Evolutionary conservation across 2,888 invertebrate species (phyloP), one percentile per base, ranked within the genome.

Genomic region (Cephus spinipes): DNA sequence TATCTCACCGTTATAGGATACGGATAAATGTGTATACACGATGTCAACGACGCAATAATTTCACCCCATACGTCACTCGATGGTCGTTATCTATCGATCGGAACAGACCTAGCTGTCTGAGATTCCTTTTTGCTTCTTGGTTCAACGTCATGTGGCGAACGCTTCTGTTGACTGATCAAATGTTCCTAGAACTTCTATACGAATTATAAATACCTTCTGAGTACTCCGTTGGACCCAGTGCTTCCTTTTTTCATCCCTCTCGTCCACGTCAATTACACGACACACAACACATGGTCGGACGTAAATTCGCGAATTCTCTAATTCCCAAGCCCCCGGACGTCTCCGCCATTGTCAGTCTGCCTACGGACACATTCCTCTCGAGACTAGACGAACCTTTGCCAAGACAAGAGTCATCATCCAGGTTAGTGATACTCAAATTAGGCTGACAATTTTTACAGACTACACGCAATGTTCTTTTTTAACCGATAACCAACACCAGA

Each of bases 401-500:
- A 82, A 83, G 81, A 82, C 69, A 76, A 69, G 79, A 80, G 73
- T 81, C 76, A 74, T 80, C 82, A 78, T 79, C 78, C 77, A 77
- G 79, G 79, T 79, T 79, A 78, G 76, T 79, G 78, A 75, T 76
- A 78, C 77, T 81, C 79, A 79, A 80, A 79, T 81, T 78, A 78
- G 76, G 79, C 80, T 79, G 68, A 71, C 73, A 31, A 76, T 79
- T 79, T 73, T 76, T 73, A 77, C 74, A 75, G 74, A 80, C 76
- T 80, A 78, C 77, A 77, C 77, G 80, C 74, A 69, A 77, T 73
- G 78, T 23, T 55, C 15, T 55, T 55, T 40, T 55, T 55, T 55
- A 55, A 55, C 9, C 23, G 9, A 55, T 23, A 55, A 55, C 2
- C 55, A 55, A 55, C 9, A 23, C 9, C 55, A 9, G 55, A 23